Evolutionary conservation across 1,140 invertebrate species (phyloP).

Genomic region (Bombus affinis): DNA sequence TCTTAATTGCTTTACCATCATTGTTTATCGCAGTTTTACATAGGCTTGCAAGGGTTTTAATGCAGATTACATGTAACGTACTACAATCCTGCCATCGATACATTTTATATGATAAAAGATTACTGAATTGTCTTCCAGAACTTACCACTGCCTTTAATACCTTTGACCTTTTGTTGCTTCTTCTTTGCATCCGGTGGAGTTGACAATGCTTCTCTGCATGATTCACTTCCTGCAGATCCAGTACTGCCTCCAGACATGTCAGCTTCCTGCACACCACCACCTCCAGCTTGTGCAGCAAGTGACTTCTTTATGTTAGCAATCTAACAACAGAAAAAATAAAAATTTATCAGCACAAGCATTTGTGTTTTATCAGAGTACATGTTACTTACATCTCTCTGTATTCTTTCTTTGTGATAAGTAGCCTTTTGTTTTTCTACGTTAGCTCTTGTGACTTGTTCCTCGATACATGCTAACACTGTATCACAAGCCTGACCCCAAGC

Average conservation of each 20-base stretch:
- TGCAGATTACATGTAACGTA: slow-evolving; percentile 3
- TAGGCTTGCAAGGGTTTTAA: slow-evolving; percentile 33
- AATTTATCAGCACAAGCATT: background rate
- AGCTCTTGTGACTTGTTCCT: slow-evolving; percentile 93
- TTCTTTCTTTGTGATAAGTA: slow-evolving; percentile 90
- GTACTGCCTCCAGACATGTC: slow-evolving; percentile 78
- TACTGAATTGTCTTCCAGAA: slow-evolving; percentile 77
- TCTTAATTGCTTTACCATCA: background rate
- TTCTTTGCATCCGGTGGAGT: slow-evolving; percentile 77
- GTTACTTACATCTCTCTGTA: slow-evolving; percentile 92
- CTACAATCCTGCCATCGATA: slow-evolving; percentile 25
- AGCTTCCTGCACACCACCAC: slow-evolving; percentile 78
- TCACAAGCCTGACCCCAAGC: slow-evolving; percentile 97
- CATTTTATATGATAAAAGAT: slow-evolving; percentile 39
- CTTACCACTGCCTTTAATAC: slow-evolving; percentile 80
- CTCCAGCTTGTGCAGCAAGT: slow-evolving; percentile 73
- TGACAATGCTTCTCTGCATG: slow-evolving; percentile 76
- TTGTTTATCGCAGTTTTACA: slow-evolving; percentile 17
- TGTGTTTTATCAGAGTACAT: too few species aligned
- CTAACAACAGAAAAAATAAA: slow-evolving; percentile 52
- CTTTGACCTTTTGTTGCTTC: slow-evolving; percentile 79
- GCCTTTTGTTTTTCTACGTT: slow-evolving; percentile 93
- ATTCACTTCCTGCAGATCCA: slow-evolving; percentile 76
- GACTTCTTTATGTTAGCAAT: slow-evolving; percentile 78
- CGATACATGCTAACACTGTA: slow-evolving; percentile 92